Evolutionary conservation across 2,797 vertebrate genomes (phyloP).

Genomic region (Halcyon smyrnensis): DNA sequence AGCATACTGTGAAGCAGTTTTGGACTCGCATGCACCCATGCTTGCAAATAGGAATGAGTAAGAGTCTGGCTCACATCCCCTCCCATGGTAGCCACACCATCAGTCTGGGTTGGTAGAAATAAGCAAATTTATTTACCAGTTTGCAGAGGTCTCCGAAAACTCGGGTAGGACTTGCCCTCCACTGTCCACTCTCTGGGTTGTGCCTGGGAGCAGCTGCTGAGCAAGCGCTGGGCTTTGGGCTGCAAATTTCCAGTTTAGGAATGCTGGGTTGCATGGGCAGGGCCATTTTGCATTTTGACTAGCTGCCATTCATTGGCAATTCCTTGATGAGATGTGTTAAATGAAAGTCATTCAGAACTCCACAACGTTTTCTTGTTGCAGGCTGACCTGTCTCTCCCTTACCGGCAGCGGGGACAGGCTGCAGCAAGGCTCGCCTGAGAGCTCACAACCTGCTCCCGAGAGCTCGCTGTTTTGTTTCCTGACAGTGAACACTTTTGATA

Average conservation of each 20-base stretch:
- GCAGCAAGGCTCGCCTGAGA: background rate
- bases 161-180: background rate
- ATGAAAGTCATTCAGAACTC: background rate
- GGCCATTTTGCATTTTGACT: background rate
- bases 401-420: accelerated
- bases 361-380: background rate
- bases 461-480: background rate
- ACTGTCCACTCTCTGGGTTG: accelerated
- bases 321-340: background rate
- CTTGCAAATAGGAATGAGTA: constrained; percentile 54
- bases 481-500: background rate
- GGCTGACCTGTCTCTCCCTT: background rate
- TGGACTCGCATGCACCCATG: background rate
- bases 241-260: background rate
- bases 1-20: constrained; percentile 9
- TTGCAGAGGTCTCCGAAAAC: background rate
- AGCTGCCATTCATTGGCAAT: background rate
- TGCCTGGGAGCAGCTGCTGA: background rate
- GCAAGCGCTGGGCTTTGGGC: accelerated
- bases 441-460: background rate
- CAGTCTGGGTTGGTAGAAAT: background rate
- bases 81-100: background rate
- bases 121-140: background rate
- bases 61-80: constrained; percentile 56
- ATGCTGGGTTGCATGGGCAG: background rate